Conservation (phyloP, 2,888 invertebrate genomes). For the Linnaemya tessellans region DNA sequence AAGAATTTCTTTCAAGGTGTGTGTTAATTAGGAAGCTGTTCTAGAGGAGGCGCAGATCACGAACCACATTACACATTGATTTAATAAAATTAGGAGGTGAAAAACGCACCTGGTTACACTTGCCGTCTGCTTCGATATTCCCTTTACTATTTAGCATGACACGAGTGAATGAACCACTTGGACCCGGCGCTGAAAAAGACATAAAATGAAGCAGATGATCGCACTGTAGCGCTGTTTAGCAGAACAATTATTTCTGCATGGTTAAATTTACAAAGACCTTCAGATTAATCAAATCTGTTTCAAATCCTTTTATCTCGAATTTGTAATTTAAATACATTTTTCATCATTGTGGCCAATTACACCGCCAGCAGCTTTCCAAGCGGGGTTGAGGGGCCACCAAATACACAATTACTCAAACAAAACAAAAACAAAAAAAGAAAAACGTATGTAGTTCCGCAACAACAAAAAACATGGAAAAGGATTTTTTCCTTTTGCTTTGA, state of each 20-base stretch:
- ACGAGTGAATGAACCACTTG: too few relatives aligned
- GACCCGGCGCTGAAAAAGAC: too few relatives aligned
- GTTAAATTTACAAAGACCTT: constrained; percentile 21
- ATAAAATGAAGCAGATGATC: too few relatives aligned
- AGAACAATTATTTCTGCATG: not conserved
- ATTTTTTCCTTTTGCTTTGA: constrained; percentile 67
- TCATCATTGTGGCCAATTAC: constrained; percentile 34
- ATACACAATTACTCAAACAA: constrained; percentile 40
- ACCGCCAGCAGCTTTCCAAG: constrained; percentile 37
- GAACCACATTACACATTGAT: too few relatives aligned
- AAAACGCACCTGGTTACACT: too few relatives aligned
- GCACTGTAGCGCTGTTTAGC: too few relatives aligned
- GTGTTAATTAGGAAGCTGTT: too few relatives aligned
- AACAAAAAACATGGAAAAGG: constrained; percentile 53
- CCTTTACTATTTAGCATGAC: too few relatives aligned
- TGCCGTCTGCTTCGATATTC: too few relatives aligned
- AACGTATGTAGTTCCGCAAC: constrained; percentile 59
- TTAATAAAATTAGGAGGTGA: too few relatives aligned
- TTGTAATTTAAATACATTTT: constrained; percentile 29
- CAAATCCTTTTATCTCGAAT: constrained; percentile 4
- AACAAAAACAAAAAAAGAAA: constrained; percentile 23
- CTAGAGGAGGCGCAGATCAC: too few relatives aligned
- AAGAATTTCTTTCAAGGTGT: too few relatives aligned
- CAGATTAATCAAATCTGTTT: constrained; percentile 25
- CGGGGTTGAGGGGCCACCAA: constrained; percentile 42